A percentile compares a stretch with the other conserved stretches of the same genome.
phyloP scores from a whole-genome alignment of 1,140 invertebrate species.

The Saccostrea glomerata region DNA sequence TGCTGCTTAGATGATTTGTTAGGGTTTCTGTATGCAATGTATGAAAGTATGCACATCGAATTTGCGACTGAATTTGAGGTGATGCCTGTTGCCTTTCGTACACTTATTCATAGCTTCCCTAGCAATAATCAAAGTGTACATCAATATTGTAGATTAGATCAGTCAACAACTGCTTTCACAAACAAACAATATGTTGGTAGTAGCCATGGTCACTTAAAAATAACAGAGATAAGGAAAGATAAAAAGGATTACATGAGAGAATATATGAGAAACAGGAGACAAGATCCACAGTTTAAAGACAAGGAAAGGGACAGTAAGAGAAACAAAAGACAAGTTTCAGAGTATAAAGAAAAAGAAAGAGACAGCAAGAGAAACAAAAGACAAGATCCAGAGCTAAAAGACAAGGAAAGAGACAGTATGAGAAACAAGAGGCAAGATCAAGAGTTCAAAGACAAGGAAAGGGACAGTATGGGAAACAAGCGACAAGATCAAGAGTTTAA shows the following conservation, averaged over 20 bases:
- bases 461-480: background rate
- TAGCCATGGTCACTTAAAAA: background rate
- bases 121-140: conserved; percentile 1
- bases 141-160: background rate
- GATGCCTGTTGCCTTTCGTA: background rate
- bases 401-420: too few relatives aligned
- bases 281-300: too few relatives aligned
- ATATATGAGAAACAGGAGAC: background rate
- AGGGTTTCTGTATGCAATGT: conserved; percentile 27
- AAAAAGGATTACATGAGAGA: background rate
- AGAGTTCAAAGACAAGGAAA: too few relatives aligned
- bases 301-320: too few relatives aligned
- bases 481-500: conserved; percentile 24
- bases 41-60: conserved; percentile 21
- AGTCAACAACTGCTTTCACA: background rate
- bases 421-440: too few relatives aligned
- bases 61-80: conserved; percentile 33
- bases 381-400: too few relatives aligned
- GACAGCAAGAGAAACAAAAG: too few relatives aligned
- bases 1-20: background rate
- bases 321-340: too few relatives aligned
- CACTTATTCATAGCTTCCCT: background rate
- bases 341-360: too few relatives aligned
- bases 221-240: background rate
- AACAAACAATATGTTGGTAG: background rate